Evolutionary conservation across 1,140 invertebrate species (phyloP).

Genomic region (Drosophila lacertosa): DNA sequence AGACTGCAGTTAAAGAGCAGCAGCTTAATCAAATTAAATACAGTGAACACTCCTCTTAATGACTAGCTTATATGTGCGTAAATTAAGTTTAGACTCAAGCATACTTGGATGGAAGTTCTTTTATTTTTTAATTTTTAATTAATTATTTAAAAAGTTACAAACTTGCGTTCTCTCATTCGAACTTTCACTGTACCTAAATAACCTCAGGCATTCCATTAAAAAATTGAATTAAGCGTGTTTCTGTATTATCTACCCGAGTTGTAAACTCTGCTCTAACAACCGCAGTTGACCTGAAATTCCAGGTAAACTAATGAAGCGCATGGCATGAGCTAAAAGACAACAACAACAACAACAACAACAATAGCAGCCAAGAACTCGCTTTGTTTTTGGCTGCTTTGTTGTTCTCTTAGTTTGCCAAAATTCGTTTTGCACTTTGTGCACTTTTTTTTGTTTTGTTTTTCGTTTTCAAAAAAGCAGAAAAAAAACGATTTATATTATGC

Average conservation of each 20-base stretch:
- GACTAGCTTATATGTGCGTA: too few relatives aligned
- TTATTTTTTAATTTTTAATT: too few relatives aligned
- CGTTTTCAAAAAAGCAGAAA: constrained; percentile 27
- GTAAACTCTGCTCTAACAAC: constrained; percentile 29
- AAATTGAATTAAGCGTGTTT: constrained; percentile 12
- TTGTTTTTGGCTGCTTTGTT: constrained; percentile 44
- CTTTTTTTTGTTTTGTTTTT: constrained; percentile 32
- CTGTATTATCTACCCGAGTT: constrained; percentile 2
- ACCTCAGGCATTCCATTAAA: neutral
- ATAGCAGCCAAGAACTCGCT: constrained; percentile 24
- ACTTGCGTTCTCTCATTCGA: neutral
- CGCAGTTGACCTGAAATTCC: constrained; percentile 67
- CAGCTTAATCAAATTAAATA: too few relatives aligned
- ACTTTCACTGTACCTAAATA: neutral
- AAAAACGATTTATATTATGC: constrained; percentile 8
- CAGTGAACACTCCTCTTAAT: too few relatives aligned
- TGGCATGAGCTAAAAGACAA: constrained; percentile 38
- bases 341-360: constrained; percentile 17
- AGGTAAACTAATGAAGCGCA: constrained; percentile 67
- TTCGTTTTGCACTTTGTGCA: constrained; percentile 39
- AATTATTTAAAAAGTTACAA: too few relatives aligned
- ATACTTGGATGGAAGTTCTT: too few relatives aligned
- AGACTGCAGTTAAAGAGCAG: too few relatives aligned
- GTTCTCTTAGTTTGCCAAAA: constrained; percentile 37
- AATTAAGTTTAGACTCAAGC: too few relatives aligned